These are phyloP conservation scores for Cataglyphis albicans DNA, from an alignment of 2,888 invertebrate genomes.

Conservation along the genomic window DNA sequence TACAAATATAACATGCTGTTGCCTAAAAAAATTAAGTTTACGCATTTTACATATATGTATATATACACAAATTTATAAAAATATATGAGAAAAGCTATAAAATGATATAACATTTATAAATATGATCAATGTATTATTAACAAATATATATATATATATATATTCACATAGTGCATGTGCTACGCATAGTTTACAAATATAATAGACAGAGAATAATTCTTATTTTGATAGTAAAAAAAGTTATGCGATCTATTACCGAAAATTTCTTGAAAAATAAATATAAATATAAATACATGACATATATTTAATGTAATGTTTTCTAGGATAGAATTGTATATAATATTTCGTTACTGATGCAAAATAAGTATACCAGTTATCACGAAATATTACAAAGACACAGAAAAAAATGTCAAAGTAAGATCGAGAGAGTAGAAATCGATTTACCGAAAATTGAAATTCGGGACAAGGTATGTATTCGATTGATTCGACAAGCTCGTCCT, in stretches of 20 bases:
- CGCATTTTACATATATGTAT: background rate
- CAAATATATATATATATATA: background rate
- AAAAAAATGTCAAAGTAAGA: background rate
- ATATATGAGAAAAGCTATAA: background rate
- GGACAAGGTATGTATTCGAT: slow-evolving; percentile 76
- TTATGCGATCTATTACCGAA: background rate
- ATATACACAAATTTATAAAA: background rate
- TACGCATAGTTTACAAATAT: background rate
- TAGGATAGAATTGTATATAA: background rate
- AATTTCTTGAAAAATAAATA: background rate
- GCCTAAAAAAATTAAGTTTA: slow-evolving; percentile 86
- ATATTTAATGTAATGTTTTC: background rate
- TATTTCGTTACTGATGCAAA: background rate
- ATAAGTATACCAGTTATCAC: background rate
- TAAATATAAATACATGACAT: background rate
- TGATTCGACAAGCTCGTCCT: slow-evolving; percentile 76
- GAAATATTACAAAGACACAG: background rate
- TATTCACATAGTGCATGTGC: background rate
- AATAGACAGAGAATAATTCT: background rate
- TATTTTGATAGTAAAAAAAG: background rate
- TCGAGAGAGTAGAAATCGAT: slow-evolving; percentile 46
- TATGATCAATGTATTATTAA: background rate
- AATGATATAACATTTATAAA: background rate
- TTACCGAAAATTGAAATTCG: slow-evolving; percentile 82
- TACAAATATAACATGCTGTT: slow-evolving; percentile 92